A percentile compares a stretch with the other conserved stretches of the same genome.
Evolutionary conservation across 2,113 vertebrate genomes (phyloP).

Genomic region (Gymnarchus niloticus): DNA sequence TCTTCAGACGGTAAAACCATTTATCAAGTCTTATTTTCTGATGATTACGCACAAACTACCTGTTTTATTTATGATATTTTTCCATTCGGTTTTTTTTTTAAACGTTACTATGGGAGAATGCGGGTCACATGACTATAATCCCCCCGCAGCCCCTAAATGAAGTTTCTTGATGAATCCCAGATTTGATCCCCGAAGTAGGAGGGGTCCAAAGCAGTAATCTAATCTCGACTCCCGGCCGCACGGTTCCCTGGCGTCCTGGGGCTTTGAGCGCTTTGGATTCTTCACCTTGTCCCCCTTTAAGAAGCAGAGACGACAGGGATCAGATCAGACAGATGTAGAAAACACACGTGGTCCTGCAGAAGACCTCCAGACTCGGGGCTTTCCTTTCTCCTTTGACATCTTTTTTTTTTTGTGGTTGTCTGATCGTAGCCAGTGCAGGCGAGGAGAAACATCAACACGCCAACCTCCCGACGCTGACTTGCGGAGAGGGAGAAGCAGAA

Average conservation of each 20-base stretch:
- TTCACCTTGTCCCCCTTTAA: conserved; percentile 31
- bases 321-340: conserved; percentile 38
- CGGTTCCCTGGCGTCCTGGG: conserved; percentile 36
- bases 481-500: not conserved
- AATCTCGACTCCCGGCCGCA: conserved; percentile 51
- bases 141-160: conserved; percentile 44
- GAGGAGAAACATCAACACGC: conserved; percentile 29
- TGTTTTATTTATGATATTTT: not conserved
- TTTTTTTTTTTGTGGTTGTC: conserved; percentile 44
- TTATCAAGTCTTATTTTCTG: too few relatives aligned
- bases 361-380: conserved; percentile 31
- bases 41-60: too few relatives aligned
- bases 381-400: conserved; percentile 39
- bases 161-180: conserved; percentile 55
- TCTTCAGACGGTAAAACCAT: too few relatives aligned
- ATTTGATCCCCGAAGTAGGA: conserved; percentile 48
- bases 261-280: conserved; percentile 37
- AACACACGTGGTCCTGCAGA: conserved; percentile 38
- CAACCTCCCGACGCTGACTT: not conserved
- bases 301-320: conserved; percentile 18
- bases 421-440: conserved; percentile 32
- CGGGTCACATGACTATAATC: conserved; percentile 10
- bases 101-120: not conserved
- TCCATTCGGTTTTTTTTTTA: not conserved
- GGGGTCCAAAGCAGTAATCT: conserved; percentile 48